These are phyloP conservation scores for Lomographa bimaculata DNA, from an alignment of 2,888 invertebrate species.

Conservation along the genomic window DNA sequence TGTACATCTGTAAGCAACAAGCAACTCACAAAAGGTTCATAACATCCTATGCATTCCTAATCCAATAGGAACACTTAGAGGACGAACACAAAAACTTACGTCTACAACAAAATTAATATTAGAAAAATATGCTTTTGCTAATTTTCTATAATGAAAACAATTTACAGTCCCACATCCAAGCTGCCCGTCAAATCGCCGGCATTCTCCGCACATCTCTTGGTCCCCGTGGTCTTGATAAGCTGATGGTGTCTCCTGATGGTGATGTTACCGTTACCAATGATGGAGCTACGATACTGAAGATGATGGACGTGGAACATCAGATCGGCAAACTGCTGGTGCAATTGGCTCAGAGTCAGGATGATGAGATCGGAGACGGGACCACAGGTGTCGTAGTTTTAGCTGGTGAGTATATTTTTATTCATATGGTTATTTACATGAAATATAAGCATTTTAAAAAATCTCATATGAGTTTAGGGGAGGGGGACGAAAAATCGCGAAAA, in stretches of 20 bases:
- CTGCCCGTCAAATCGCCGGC: slow-evolving; percentile 96
- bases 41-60: too few relatives aligned
- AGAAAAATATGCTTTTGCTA: too few relatives aligned
- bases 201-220: slow-evolving; percentile 97
- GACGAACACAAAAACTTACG: too few relatives aligned
- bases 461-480: too few relatives aligned
- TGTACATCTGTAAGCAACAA: too few relatives aligned
- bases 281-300: slow-evolving; percentile 99
- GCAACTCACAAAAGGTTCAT: too few relatives aligned
- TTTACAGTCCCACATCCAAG: slow-evolving; percentile 96
- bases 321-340: slow-evolving; percentile 99
- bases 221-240: slow-evolving; percentile 98
- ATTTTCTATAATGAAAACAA: too few relatives aligned
- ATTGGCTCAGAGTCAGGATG: slow-evolving; percentile 98
- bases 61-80: too few relatives aligned
- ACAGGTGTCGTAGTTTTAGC: slow-evolving; percentile 97
- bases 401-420: slow-evolving; percentile 70
- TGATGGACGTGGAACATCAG: slow-evolving; percentile 99
- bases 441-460: too few relatives aligned
- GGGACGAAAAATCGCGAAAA: too few relatives aligned
- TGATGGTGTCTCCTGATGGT: slow-evolving; percentile 98
- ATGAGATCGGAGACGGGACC: slow-evolving; percentile 99
- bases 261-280: slow-evolving; percentile 99
- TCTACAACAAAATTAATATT: too few relatives aligned
- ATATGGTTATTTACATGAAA: too few relatives aligned